phyloP scores from a whole-genome alignment of 2,113 vertebrate genomes.

The Myrmecophaga tridactyla region DNA sequence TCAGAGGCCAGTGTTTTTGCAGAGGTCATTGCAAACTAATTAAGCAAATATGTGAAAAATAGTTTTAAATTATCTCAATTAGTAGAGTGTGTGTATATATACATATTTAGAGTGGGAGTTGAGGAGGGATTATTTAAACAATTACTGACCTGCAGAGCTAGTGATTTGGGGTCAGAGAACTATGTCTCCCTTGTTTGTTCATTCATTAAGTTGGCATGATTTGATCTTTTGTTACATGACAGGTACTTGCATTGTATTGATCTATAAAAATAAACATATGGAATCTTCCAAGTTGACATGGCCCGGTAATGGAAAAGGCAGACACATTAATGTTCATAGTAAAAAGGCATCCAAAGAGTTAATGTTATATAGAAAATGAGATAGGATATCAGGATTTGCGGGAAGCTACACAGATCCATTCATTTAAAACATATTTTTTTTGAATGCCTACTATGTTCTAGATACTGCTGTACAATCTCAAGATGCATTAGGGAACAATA shows the following conservation, averaged over 20 bases:
- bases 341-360: background rate
- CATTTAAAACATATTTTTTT: background rate
- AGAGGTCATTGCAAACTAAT: constrained; percentile 74
- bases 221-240: background rate
- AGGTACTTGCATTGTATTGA: background rate
- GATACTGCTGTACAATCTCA: background rate
- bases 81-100: constrained; percentile 44
- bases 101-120: background rate
- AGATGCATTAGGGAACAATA: background rate
- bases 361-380: background rate
- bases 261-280: constrained; percentile 17
- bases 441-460: background rate
- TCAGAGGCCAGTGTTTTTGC: constrained; percentile 64
- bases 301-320: background rate
- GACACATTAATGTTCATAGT: background rate
- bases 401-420: background rate
- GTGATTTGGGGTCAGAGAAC: constrained; percentile 7
- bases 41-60: constrained; percentile 77
- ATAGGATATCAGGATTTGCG: background rate
- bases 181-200: background rate
- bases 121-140: constrained; percentile 30
- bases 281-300: background rate
- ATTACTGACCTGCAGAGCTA: background rate
- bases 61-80: constrained; percentile 68
- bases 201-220: background rate